Base-by-base conservation (phyloP, 2,113 vertebrate species). In the Neolamprologus devosi region DNA sequence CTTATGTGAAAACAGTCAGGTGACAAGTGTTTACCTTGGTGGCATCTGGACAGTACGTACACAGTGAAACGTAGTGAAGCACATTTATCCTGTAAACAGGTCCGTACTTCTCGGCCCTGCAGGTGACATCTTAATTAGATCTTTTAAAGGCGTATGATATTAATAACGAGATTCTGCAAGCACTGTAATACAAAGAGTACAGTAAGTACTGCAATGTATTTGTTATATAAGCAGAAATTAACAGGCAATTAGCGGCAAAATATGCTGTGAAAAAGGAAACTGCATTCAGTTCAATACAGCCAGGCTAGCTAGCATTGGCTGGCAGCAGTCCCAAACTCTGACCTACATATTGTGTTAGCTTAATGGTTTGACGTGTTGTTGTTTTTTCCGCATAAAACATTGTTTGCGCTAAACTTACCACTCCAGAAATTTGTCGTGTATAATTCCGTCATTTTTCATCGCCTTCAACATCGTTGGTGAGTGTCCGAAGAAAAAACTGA, bases 401-500 rank as follows among this genome's bases (percentile, higher is more conserved):
- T 1, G n/a, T 54, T 65, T 65, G 33, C 10, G 17, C 14, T 9
- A 1, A 13, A 12, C 21, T 51, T 73, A 96, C 96, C 95, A 96
- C 83, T 96, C 11, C 57, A 94, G 5, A 0, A 88, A 88, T 8
- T 1, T 30, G 16, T 95, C 92, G 47, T 95, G 86, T 0, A 78
- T 78, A 0, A 5, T 21, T 1, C 7, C n/a, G 51, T 11, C 86
- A 3, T 37, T 79, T 10, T 33, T 82, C 87, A 89, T 90, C 1
- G 5, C 0, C 13, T 9, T 80, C n/a, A 33, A 1, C 2, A 95
- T 1, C 2, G 40, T 19, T 1, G 37, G 0, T 1, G 37, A 14
- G 68, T 96, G 95, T 65, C 96, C 96, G 0, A 96, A 40, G 2
- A 96, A 4, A 73, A 96, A 96, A 83, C 96, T 96, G 28, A 3